Percentiles rank a stretch among this genome's conserved stretches.
Conservation (phyloP, 2,888 invertebrate species). For the Saturnia pavonia region DNA sequence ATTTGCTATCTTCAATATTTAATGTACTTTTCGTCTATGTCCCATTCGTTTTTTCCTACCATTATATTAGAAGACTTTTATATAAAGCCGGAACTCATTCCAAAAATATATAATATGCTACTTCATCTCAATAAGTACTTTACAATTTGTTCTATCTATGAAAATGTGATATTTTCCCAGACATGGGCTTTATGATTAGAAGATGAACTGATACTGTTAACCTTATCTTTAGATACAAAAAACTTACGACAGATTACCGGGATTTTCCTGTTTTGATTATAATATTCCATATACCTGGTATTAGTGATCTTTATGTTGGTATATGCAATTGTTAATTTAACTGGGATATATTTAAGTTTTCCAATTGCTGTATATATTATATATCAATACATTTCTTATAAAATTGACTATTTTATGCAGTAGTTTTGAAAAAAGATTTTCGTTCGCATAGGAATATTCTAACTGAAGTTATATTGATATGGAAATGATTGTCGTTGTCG, state of each 20-base stretch:
- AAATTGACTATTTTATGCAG: background rate
- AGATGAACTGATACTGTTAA: background rate
- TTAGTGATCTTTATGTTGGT: background rate
- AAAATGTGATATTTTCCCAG: background rate
- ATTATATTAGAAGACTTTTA: background rate
- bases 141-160: slow-evolving; percentile 8
- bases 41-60: no score
- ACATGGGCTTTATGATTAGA: background rate
- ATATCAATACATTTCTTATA: background rate
- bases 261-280: background rate
- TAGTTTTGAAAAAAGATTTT: background rate
- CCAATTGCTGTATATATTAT: background rate
- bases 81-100: background rate
- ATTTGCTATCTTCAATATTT: no score
- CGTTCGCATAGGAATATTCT: no score
- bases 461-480: background rate
- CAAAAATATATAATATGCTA: background rate
- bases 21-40: no score
- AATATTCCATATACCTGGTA: background rate
- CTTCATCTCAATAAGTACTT: background rate
- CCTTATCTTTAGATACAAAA: background rate
- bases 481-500: background rate
- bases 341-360: background rate
- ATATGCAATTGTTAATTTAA: background rate
- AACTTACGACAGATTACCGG: background rate